These are phyloP conservation scores for Rhyzopertha dominica DNA, from an alignment of 1,140 invertebrate genomes.

Conservation along the genomic window DNA sequence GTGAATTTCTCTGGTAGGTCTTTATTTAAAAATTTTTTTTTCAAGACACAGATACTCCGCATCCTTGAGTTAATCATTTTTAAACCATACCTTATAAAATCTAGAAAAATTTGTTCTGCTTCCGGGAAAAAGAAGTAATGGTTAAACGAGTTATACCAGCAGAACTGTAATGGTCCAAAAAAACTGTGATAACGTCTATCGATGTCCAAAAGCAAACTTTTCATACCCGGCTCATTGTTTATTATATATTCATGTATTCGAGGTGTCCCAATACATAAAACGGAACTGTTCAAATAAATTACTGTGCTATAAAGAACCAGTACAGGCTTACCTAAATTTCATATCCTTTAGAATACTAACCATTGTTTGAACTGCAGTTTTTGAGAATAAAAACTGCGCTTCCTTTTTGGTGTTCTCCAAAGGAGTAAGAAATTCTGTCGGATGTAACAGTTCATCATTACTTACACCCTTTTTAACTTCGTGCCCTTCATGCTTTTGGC, in stretches of 20 bases:
- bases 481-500: slow-evolving; percentile 49
- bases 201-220: slow-evolving; percentile 70
- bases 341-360: slow-evolving; percentile 50
- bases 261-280: slow-evolving; percentile 75
- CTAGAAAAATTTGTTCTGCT: slow-evolving; percentile 32
- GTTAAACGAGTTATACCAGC: slow-evolving; percentile 86
- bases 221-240: slow-evolving; percentile 48
- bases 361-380: slow-evolving; percentile 52
- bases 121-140: slow-evolving; percentile 72
- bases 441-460: slow-evolving; percentile 50
- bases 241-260: slow-evolving; percentile 66
- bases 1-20: no score
- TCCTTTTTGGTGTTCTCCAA: slow-evolving; percentile 62
- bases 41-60: no score
- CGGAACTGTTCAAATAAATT: slow-evolving; percentile 28
- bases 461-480: slow-evolving; percentile 45
- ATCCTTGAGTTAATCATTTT: no score
- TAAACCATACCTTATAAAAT: no score
- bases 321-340: slow-evolving; percentile 45
- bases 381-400: slow-evolving; percentile 71
- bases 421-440: slow-evolving; percentile 56
- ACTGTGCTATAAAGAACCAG: slow-evolving; percentile 1
- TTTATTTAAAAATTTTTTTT: no score
- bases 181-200: slow-evolving; percentile 70
- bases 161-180: slow-evolving; percentile 61